Base-by-base conservation (phyloP, 2,888 invertebrate species). In the Eurytoma adleriae region DNA sequence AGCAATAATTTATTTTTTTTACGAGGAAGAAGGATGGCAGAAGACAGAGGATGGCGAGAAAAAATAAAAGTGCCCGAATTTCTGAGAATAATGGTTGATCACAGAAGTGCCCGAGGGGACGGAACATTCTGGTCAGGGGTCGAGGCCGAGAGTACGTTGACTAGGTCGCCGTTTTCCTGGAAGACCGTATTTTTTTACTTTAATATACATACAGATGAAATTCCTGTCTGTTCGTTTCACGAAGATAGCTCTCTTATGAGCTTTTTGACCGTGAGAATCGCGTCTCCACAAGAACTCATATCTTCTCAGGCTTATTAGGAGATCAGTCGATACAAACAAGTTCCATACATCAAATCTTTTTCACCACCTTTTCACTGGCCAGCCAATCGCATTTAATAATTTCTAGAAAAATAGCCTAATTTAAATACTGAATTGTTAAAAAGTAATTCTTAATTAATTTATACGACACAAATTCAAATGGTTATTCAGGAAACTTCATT, bases 241-340 rank as follows among this genome's bases (percentile, higher is more conserved):
- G 64, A 64, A 70, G 79, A 74, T 75, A 62, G 62, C 24, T 56
- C 30, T 54, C 77, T 30, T 18, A 18, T 10, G 82, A 82, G 84
- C 83, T 85, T 86, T 85, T 84, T 83, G 84, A 84, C 78, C 86
- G 88, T 88, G 88, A 87, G 88, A 88, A 85, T 85, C 85, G 79
- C 79, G 84, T 85, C 82, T 56, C 84, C 83, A 81, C 82, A 85
- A 85, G 86, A 82, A 85, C 86, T 85, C 84, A 84, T 85, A 86
- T 86, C 85, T 87, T 89, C 88, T 87, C 87, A 86, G 83, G 86
- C 84, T 85, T 89, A 90, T 86, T 88, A 90, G 90, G 90, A 85
- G 87, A 89, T 83, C 90, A 90, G 86, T 88, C 85, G 83, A 75
- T 82, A 80, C 79, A 88, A 83, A 86, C 20, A 48, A 50, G 68